Conservation (phyloP, 2,888 invertebrate species). For the Metellina segmentata region DNA sequence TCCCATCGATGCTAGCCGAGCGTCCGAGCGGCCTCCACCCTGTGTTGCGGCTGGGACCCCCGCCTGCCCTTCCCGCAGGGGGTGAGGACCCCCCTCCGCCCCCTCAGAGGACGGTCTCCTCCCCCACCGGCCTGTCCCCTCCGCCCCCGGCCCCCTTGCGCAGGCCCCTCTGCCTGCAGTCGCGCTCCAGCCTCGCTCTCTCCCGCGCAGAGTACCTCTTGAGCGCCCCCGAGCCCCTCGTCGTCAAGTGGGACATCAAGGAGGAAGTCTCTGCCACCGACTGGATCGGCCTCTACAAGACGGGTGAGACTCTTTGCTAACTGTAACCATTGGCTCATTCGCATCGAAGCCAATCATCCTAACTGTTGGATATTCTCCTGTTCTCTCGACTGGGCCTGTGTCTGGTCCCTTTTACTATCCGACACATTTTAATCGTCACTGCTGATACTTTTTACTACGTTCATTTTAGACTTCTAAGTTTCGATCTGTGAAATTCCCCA, state of each 20-base stretch:
- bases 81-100: conserved; percentile 57
- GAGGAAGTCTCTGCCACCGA: conserved; percentile 81
- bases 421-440: no score
- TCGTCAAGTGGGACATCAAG: conserved; percentile 81
- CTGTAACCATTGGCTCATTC: no score
- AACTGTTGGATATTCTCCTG: no score
- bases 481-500: no score
- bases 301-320: conserved; percentile 79
- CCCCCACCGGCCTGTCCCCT: conserved; percentile 52
- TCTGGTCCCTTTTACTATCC: no score
- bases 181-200: conserved; percentile 80
- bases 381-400: no score
- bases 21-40: conserved; percentile 70
- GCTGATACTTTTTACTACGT: no score
- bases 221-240: conserved; percentile 79
- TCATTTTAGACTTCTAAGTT: no score
- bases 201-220: conserved; percentile 79
- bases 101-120: conserved; percentile 56
- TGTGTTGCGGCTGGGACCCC: conserved; percentile 66
- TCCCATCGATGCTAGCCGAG: conserved; percentile 73
- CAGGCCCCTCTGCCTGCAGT: conserved; percentile 10
- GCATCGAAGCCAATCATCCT: no score
- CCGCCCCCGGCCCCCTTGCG: conserved; percentile 24
- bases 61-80: conserved; percentile 55
- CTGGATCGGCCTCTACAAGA: conserved; percentile 82